phyloP scores from a whole-genome alignment of 2,797 vertebrate species.

The Myotis vivesi region DNA sequence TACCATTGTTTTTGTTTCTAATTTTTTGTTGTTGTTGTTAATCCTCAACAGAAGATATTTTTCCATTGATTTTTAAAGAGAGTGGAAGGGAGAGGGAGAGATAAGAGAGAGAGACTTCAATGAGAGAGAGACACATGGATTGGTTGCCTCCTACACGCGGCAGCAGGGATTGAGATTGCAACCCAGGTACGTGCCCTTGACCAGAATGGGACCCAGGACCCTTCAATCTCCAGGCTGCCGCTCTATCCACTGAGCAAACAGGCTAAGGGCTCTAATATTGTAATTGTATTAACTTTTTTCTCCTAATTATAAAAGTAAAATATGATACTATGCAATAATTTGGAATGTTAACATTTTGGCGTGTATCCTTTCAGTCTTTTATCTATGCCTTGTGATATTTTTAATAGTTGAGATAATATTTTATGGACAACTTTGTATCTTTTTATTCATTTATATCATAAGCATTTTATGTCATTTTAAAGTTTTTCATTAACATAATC shows the following conservation, averaged over 20 bases:
- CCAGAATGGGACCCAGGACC: too few species aligned
- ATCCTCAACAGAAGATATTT: too few species aligned
- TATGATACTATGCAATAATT: background rate
- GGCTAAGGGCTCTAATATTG: background rate
- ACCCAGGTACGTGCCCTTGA: too few species aligned
- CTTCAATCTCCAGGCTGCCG: too few species aligned
- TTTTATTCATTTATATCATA: background rate
- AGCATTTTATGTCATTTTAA: conserved; percentile 12
- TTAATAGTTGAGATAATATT: conserved; percentile 7
- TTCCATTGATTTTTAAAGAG: too few species aligned
- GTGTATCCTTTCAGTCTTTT: conserved; percentile 18
- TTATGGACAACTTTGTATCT: background rate
- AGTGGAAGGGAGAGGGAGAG: too few species aligned
- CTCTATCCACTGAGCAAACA: too few species aligned
- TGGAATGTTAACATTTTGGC: conserved; percentile 10
- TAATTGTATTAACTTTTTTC: background rate
- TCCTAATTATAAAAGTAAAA: background rate
- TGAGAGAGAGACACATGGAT: too few species aligned
- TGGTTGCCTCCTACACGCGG: too few species aligned
- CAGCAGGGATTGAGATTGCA: too few species aligned
- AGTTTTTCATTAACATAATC: conserved; percentile 30
- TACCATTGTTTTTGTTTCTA: background rate
- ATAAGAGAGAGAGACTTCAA: too few species aligned
- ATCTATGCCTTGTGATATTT: background rate
- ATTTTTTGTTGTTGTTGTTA: background rate